Base-by-base conservation (phyloP, 2,113 vertebrate genomes). In the Drymodes brunneopygia region DNA sequence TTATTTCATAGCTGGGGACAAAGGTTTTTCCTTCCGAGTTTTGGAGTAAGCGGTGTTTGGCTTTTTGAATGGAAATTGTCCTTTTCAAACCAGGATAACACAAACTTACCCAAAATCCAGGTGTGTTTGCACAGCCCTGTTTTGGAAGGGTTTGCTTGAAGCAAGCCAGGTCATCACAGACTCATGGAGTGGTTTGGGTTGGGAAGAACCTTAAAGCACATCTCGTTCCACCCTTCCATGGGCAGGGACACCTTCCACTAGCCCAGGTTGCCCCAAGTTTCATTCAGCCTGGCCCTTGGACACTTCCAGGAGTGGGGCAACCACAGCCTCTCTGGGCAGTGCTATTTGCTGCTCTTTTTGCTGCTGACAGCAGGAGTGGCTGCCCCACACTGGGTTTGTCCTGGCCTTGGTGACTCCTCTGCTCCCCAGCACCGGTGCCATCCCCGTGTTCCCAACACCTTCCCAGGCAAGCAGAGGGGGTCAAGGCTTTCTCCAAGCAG, bases 71-170 rank as follows among this genome's bases (percentile, higher is more conserved):
- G 19, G 38, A 45, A 61, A 31, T 17, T 1, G 0, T 10, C 3
- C 20, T 50, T 81, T n/a, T 36, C 2, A 33, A 70, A n/a, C 2
- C 44, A 18, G 29, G n/a, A 0, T 15, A 4, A 22, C 0, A 3
- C 13, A 40, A 58, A 20, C 15, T 29, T 7, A 5, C 20, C 47
- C 19, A 17, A 12, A 31, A 6, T 50, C 33, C 33, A 6, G 3
- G 23, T 4, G 3, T 51, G 22, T 64, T 71, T 77, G 72, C 29
- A 58, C 31, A 67, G 14, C 29, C 17, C 19, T 8, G 9, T 36
- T 51, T 38, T 2, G 10, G 58, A 42, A 29, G 1, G 1, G 9
- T 33, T 72, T 47, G 33, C 47, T 70, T 2, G 0, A 18, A 53
- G 40, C 12, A 4, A 64, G n/a, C 50, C 40, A 21, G 29, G 8